A percentile compares a stretch with the other conserved stretches of the same genome.
phyloP scores from a whole-genome alignment of 2,113 vertebrate genomes.

The Takifugu bimaculatus region DNA sequence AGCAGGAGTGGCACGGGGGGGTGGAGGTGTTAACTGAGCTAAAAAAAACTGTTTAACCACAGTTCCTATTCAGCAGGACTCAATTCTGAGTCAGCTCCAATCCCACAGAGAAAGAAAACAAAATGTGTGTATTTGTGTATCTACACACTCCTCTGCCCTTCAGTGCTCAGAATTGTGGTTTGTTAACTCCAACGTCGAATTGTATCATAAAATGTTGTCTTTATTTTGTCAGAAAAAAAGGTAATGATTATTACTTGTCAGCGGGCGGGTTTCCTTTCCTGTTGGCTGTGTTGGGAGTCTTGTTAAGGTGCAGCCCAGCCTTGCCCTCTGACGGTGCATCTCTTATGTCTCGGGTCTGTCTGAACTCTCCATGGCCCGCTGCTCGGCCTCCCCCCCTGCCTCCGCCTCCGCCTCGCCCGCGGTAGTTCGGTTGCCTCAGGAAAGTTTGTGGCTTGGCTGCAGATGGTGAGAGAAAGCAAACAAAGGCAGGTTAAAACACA shows the following conservation, averaged over 20 bases:
- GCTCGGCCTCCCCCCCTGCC: constrained; percentile 47
- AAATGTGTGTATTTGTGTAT: neutral
- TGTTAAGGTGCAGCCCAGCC: constrained; percentile 47
- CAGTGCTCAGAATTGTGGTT: neutral
- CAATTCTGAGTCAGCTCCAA: constrained; percentile 28
- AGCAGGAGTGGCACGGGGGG: constrained; percentile 25
- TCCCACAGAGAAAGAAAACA: neutral
- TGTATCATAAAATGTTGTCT: too few species aligned
- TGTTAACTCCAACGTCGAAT: too few species aligned
- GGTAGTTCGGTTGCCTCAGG: constrained; percentile 83
- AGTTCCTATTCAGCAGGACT: constrained; percentile 22
- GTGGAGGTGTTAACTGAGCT: constrained; percentile 7
- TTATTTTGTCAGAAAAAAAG: too few species aligned
- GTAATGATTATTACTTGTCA: constrained; percentile 58
- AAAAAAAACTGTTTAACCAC: constrained; percentile 18
- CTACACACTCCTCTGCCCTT: neutral
- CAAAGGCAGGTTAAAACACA: neutral
- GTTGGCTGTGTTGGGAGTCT: constrained; percentile 49
- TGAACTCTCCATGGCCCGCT: constrained; percentile 57
- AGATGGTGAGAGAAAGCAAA: constrained; percentile 4
- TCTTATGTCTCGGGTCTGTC: constrained; percentile 62
- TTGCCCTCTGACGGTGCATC: constrained; percentile 66
- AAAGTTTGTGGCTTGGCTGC: constrained; percentile 89
- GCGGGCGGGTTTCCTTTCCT: constrained; percentile 54
- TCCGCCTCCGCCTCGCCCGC: constrained; percentile 60